These are phyloP conservation scores for Acanthaster planci DNA, from an alignment of 35 echinoderm and acorn worm species.

Conservation along the genomic window DNA sequence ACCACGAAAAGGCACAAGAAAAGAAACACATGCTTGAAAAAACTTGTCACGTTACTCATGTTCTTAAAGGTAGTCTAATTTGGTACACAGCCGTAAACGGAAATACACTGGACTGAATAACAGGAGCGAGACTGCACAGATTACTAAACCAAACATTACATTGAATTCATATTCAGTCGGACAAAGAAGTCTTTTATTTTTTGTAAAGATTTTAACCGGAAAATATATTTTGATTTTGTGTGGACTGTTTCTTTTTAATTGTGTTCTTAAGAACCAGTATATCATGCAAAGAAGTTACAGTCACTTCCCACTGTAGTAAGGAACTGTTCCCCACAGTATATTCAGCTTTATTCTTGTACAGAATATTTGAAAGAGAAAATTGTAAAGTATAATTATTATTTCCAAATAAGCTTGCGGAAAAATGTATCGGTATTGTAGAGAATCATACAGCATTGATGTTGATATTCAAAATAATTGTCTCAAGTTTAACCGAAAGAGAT, in stretches of 20 bases:
- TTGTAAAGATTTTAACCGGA: conserved; percentile 16
- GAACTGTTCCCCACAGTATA: neutral
- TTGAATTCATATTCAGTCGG: conserved; percentile 7
- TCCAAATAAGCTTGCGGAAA: conserved; percentile 12
- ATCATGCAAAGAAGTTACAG: conserved; percentile 4
- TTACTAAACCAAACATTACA: neutral
- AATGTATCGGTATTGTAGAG: conserved; percentile 17
- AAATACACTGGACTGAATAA: no score
- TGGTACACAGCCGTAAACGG: no score
- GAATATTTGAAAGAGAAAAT: neutral
- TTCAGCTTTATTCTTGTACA: conserved; percentile 24
- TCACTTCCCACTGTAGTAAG: neutral
- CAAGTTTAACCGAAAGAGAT: neutral
- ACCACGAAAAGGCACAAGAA: no score
- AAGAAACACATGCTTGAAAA: no score
- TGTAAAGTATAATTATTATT: conserved; percentile 7
- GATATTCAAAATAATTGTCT: conserved; percentile 13
- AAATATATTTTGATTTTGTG: conserved; percentile 25
- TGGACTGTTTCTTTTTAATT: conserved; percentile 1
- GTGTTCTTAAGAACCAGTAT: neutral
- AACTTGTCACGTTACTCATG: no score
- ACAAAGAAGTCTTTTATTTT: neutral
- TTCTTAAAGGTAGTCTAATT: no score
- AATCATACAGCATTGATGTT: conserved; percentile 9
- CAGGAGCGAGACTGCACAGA: no score